Evolutionary conservation across 1,140 invertebrate species (phyloP), one percentile per base, ranked within the genome.

Genomic region (Heliconius eleuchia): DNA sequence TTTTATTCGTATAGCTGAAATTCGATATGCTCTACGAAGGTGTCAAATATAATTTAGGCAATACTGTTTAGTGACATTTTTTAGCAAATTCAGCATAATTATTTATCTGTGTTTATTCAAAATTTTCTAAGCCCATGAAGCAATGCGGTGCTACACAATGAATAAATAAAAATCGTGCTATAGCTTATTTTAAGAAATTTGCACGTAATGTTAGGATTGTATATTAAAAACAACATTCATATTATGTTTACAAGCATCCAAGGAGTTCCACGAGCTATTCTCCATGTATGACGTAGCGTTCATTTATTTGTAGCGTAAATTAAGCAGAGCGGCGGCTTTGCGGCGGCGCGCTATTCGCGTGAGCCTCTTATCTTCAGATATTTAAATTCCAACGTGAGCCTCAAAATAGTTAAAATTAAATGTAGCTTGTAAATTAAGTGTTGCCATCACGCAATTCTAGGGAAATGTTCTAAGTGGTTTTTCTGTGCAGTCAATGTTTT

Each of bases 371-470:
- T 94, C 92, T 94, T 84, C 81, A 86, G 89, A 92, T 92, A 94
- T 94, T 94, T 93, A 94, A 94, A 94, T 94, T 93, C 90, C 90
- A 85, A 83, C 86, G 87, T 88, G 91, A 93, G 88, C 89, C 91
- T 93, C 91, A 91, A 93, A 94, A 94, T 94, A 94, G 92, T 93
- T 94, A 85, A 94, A 93, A 93, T 94, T 94, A 92, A 94, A 94
- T 89, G 91, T 91, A 88, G 88, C 91, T 92, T 94, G 92, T 93
- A 92, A 92, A 92, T 94, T 94, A 93, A 94, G 91, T 93, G 92
- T 92, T 93, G 92, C 88, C 89, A 91, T 92, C 92, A 94, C 92
- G 92, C 91, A 91, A 94, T 92, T 88, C 87, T 79, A 78, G 85
- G 86, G 89, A 91, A 92, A 92, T 91, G 88, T 89, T 91, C 84